Base-by-base conservation (phyloP, 2,113 vertebrate genomes). In the Atractosteus spatula region DNA sequence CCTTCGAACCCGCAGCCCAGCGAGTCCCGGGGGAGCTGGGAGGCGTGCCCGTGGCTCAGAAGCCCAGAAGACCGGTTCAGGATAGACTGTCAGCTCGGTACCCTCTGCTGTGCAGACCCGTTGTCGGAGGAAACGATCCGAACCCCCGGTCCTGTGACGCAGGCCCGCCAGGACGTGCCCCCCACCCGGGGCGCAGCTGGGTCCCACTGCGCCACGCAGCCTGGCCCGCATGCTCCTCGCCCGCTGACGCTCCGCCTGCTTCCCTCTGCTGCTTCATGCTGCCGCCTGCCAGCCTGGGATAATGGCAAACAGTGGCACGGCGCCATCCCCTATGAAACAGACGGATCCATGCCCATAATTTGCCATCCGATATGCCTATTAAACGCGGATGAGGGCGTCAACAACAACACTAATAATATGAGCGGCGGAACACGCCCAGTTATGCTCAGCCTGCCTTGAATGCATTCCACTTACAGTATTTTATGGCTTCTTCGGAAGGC, bases 291-390 rank as follows among this genome's bases (percentile, higher is more conserved):
- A 29, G 29, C 29, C 29, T 29, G 29, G 29, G 29, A 29, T 29
- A 29, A 29, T 1, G 29, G 29, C 29, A 51, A 1, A 51, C 0
- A 3, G 47, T 51, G 47, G 47, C 10, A 10, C 10, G 47, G 2
- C 10, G 47, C 47, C 47, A 51, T 10, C 47, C 2, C 5, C 47
- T 51, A 10, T 7, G 47, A 51, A 51, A 51, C 47, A 56, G 71
- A 71, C 70, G 29, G 67, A 11, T 6, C 8, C 10, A 41, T 57
- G 3, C 41, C 73, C 14, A 45, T 59, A 62, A 63, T 76, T 66
- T 74, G 72, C 70, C 71, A 71, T 68, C 71, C 68, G 75, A 78
- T 81, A 79, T 76, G 64, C 74, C 74, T 64, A 63, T 82, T 71
- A 77, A 67, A 66, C 63, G n/a, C 13, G 55, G 70, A 64, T 63